Base-by-base conservation (phyloP, 2,113 vertebrate genomes). In the Dromiciops gliroides region DNA sequence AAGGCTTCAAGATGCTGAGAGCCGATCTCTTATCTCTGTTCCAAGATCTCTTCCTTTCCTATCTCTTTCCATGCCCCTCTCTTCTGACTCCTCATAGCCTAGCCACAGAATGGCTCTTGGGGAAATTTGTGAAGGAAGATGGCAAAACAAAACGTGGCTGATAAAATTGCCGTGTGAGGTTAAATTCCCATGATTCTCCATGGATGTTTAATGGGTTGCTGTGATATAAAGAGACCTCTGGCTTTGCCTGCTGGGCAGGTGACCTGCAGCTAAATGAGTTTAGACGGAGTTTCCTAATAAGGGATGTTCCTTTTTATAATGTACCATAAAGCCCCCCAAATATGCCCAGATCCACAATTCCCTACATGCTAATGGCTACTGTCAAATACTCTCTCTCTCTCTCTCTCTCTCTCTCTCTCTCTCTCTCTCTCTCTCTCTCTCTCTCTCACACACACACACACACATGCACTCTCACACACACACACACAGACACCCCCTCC, bases 221-320 rank as follows among this genome's bases (percentile, higher is more conserved):
- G 92, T 93, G 96, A 97, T 91, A 93, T 89, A 94, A 97, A 97
- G 95, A 97, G 96, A 97, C 92, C 97, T 97, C 95, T 95, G 96
- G 92, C 96, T 95, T 93, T 97, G 93, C 96, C 96, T 95, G 91
- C 96, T 47, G 91, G 95, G 97, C 97, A 93, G 94, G 93, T 89
- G 95, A 97, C 95, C 96, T 93, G 95, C 95, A 91, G 75, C 90
- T 93, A 95, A 97, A 96, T 97, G 96, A 94, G 93, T 91, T 96
- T 94, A 95, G 93, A 94, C 90, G 26, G 92, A 25, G 49, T 94
- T 95, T 94, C 93, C 94, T 91, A 94, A 95, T 92, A 95, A 97
- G 92, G 94, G 95, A 92, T 49, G 48, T 90, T 89, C 51, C 92
- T 50, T 90, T 94, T 88, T 8, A 0, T 24, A 56, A 90, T 3